Evolutionary conservation across 2,797 vertebrate species (phyloP).

Genomic region (Tokudaia muenninki): DNA sequence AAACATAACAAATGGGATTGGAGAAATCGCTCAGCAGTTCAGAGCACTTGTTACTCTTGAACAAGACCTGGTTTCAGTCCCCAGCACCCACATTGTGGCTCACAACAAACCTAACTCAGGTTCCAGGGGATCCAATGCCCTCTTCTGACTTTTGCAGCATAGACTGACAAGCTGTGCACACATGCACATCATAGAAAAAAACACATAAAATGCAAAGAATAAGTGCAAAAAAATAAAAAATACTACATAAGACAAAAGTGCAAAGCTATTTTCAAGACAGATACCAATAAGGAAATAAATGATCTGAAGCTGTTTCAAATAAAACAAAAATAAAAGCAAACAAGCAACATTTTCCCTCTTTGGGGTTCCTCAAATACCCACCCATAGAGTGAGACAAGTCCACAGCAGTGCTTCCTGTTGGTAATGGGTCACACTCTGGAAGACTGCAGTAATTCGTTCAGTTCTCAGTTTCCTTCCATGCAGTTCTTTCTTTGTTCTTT

Average conservation of each 20-base stretch:
- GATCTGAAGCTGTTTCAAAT: neutral
- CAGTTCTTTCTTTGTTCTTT: neutral
- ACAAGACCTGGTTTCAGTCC: neutral
- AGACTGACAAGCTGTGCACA: neutral
- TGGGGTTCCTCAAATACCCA: neutral
- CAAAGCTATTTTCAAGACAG: neutral
- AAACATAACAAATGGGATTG: neutral
- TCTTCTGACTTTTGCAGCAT: neutral
- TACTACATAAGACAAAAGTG: neutral
- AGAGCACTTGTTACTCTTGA: neutral
- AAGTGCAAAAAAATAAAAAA: neutral
- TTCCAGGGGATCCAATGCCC: neutral
- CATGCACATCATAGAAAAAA: neutral
- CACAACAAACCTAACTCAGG: neutral
- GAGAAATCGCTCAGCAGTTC: neutral
- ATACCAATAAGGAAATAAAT: neutral
- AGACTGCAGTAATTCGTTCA: neutral
- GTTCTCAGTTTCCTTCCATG: neutral
- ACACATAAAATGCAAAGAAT: too few species aligned
- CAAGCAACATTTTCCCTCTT: neutral
- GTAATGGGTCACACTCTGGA: neutral
- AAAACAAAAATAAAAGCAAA: neutral
- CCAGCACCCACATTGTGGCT: neutral
- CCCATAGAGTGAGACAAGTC: neutral
- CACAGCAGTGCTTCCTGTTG: neutral